These are phyloP conservation scores for Isaurus tuberculatus DNA, from an alignment of 92 coral and sea anemone genomes.

Conservation along the genomic window DNA sequence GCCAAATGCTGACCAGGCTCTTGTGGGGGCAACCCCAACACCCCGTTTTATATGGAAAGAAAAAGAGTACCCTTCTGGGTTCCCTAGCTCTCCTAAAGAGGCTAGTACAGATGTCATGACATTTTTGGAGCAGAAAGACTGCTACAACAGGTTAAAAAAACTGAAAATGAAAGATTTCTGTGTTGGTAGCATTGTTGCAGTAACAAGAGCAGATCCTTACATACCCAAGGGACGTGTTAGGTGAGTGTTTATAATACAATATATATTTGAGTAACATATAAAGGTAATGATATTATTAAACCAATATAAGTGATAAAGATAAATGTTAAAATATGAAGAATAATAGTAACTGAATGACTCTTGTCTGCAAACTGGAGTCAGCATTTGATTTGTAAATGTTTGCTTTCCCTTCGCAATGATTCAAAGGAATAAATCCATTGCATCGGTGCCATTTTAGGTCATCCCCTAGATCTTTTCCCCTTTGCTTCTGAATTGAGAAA, in stretches of 20 bases:
- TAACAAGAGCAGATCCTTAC: conserved; percentile 91
- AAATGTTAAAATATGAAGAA: too few relatives aligned
- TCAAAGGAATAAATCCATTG: too few relatives aligned
- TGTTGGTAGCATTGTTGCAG: conserved; percentile 96
- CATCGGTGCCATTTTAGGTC: too few relatives aligned
- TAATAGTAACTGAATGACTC: too few relatives aligned
- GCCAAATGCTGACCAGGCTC: conserved; percentile 87
- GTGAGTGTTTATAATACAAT: conserved; percentile 54
- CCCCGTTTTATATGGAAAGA: conserved; percentile 97
- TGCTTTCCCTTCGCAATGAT: too few relatives aligned
- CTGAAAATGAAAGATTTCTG: conserved; percentile 85
- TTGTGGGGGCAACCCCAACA: conserved; percentile 72
- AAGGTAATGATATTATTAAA: too few relatives aligned
- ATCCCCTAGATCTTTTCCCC: too few relatives aligned
- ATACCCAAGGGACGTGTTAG: conserved; percentile 89
- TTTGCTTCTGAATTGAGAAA: too few relatives aligned
- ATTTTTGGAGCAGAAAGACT: conserved; percentile 91
- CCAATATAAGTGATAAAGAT: too few relatives aligned
- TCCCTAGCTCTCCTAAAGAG: conserved; percentile 89
- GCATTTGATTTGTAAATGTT: too few relatives aligned
- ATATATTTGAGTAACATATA: too few relatives aligned
- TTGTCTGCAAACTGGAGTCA: too few relatives aligned
- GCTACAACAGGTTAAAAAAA: conserved; percentile 78
- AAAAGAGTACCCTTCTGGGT: conserved; percentile 72
- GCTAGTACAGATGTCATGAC: conserved; percentile 91